These are phyloP conservation scores for Phyllostomus discolor DNA, from an alignment of 2,113 vertebrate genomes.

Conservation along the genomic window DNA sequence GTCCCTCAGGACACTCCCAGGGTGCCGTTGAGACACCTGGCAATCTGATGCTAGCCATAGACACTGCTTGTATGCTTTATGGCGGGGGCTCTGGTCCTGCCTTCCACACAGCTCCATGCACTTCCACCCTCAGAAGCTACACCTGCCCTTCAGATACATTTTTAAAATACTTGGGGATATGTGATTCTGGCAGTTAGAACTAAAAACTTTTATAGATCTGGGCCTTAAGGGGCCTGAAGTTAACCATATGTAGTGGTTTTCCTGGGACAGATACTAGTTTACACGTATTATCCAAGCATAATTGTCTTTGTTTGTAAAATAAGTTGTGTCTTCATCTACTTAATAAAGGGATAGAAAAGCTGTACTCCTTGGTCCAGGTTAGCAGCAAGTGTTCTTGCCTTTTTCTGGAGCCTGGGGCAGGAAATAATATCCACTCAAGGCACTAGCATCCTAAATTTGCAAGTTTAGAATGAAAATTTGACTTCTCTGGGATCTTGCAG, in stretches of 20 bases:
- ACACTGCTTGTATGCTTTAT: constrained; percentile 62
- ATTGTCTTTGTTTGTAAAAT: neutral
- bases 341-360: neutral
- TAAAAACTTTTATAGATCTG: neutral
- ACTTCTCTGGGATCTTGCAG: neutral
- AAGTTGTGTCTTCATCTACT: neutral
- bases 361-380: neutral
- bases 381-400: neutral
- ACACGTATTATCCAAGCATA: neutral
- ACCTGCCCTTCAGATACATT: neutral
- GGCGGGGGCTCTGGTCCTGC: neutral
- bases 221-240: neutral
- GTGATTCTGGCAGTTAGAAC: neutral
- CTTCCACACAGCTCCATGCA: neutral
- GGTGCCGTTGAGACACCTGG: constrained; percentile 61
- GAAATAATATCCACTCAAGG: neutral
- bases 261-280: neutral
- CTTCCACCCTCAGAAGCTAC: neutral
- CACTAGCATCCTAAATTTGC: neutral
- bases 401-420: neutral
- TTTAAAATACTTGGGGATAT: neutral
- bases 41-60: constrained; percentile 71
- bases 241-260: neutral
- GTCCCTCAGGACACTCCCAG: constrained; percentile 68
- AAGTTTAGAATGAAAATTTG: neutral